These are phyloP conservation scores for Cyclopterus lumpus DNA, from an alignment of 2,797 vertebrate genomes.

Conservation along the genomic window DNA sequence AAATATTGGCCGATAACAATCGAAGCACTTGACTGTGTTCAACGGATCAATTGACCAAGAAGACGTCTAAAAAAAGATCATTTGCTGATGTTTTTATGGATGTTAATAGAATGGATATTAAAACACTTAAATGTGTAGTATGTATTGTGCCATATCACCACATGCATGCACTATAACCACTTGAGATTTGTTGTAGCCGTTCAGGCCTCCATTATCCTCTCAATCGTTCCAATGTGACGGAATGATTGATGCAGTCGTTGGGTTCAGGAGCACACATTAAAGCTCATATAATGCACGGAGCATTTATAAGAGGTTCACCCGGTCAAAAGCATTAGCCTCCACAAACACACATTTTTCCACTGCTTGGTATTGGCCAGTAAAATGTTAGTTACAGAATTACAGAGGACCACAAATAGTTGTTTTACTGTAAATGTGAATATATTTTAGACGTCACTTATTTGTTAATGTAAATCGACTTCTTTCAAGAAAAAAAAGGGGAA, in stretches of 20 bases:
- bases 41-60: neutral
- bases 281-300: constrained; percentile 11
- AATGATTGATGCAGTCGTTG: constrained; percentile 34
- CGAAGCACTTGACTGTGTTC: no score
- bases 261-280: constrained; percentile 36
- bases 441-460: neutral
- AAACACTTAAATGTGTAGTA: neutral
- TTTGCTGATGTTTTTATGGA: neutral
- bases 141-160: neutral
- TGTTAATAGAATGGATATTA: constrained; percentile 3
- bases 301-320: constrained; percentile 33
- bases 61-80: neutral
- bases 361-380: neutral
- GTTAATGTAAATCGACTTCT: neutral
- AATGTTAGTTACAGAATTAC: constrained; percentile 2
- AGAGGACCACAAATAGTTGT: neutral
- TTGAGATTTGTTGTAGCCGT: constrained; percentile 29
- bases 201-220: constrained; percentile 43
- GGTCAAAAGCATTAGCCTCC: constrained; percentile 36
- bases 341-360: constrained; percentile 7
- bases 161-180: constrained; percentile 16
- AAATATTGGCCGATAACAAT: neutral
- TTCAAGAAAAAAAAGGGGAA: neutral
- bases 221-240: constrained; percentile 21
- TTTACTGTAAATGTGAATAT: neutral